Evolutionary conservation across 2,113 vertebrate genomes (phyloP), one percentile per base, ranked within the genome.

Genomic region (Leiothrix lutea): DNA sequence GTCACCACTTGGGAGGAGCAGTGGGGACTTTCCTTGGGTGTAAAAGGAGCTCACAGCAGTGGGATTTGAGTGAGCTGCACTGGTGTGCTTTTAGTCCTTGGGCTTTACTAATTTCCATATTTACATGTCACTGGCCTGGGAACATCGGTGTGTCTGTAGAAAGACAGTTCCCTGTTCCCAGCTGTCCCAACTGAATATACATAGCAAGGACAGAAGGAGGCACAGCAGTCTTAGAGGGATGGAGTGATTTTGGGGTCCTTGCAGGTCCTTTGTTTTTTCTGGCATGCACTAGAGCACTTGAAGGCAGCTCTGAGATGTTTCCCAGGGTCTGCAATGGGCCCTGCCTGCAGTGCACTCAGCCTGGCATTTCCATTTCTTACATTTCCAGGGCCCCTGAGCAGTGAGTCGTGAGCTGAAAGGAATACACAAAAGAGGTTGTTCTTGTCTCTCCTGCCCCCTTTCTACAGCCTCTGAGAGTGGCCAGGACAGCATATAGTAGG

Each of bases 81-180:
- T 28, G 16, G 3, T 33, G 25, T 33, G 38, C 20, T 65, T 80
- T 86, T 12, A 45, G 12, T 21, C 14, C 17, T 83, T 8, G 2
- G 9, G 23, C 38, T 86, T 85, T 25, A 51, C 38, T 61, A 18
- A 31, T 31, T 73, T 53, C 36, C 9, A 9, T 36, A 58, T 72
- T 53, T 77, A 5, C 0, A 0, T 11, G 4, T 36, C 33, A 23
- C 23, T 65, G 20, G 14, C n/a, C 36, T 42, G 25, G 29, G 26
- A 86, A 57, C 25, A 25, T 25, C 40, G 6, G 7, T 7, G 44
- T 47, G 5, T 17, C 29, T 50, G 11, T 14, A 51, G 19, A 78
- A 86, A 66, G 44, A 25, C 14, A 77, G 48, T 26, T 78, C n/a
- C 23, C 24, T n/a, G 8, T 16, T 66, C 38, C 53, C 40, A 56